A percentile compares a stretch with the other conserved stretches of the same genome.
These are phyloP conservation scores for Drosophila arizonae DNA, from an alignment of 1,140 invertebrate species.

Conservation along the genomic window DNA sequence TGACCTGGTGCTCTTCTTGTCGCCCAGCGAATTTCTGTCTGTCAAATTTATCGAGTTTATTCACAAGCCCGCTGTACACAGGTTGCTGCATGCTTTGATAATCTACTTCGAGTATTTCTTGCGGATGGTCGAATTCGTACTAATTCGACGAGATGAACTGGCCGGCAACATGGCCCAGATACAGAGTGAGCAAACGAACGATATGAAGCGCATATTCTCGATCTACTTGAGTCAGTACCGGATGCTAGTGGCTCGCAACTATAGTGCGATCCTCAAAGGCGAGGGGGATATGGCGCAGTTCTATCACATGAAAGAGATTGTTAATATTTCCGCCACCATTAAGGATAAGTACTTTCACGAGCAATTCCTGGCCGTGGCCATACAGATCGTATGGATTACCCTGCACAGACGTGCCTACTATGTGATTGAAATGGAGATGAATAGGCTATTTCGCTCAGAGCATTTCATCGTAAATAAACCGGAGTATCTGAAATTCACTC, in stretches of 20 bases:
- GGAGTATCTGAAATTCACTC: constrained; percentile 55
- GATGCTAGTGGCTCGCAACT: constrained; percentile 71
- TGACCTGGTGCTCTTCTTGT: constrained; percentile 69
- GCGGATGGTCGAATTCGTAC: constrained; percentile 69
- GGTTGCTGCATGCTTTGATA: constrained; percentile 66
- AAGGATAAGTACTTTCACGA: constrained; percentile 68
- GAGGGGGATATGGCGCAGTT: constrained; percentile 58
- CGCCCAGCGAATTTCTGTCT: constrained; percentile 60
- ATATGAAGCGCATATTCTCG: constrained; percentile 70
- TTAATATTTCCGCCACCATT: constrained; percentile 65
- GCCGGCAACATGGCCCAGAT: constrained; percentile 55
- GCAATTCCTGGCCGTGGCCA: constrained; percentile 66
- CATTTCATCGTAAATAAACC: constrained; percentile 54
- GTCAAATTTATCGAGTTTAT: constrained; percentile 66
- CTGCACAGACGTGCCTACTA: constrained; percentile 68
- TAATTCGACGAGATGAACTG: constrained; percentile 74
- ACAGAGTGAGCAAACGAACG: constrained; percentile 67
- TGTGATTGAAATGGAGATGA: constrained; percentile 74
- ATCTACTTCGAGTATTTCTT: constrained; percentile 81
- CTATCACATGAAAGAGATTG: constrained; percentile 64
- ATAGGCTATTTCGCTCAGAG: constrained; percentile 74
- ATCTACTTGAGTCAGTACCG: constrained; percentile 68
- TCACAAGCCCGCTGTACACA: constrained; percentile 58
- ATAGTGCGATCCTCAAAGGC: constrained; percentile 66
- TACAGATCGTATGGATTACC: constrained; percentile 71